Evolutionary conservation across 2,888 invertebrate species (phyloP), one percentile per base, ranked within the genome.

Genomic region (Calameuta idolon): DNA sequence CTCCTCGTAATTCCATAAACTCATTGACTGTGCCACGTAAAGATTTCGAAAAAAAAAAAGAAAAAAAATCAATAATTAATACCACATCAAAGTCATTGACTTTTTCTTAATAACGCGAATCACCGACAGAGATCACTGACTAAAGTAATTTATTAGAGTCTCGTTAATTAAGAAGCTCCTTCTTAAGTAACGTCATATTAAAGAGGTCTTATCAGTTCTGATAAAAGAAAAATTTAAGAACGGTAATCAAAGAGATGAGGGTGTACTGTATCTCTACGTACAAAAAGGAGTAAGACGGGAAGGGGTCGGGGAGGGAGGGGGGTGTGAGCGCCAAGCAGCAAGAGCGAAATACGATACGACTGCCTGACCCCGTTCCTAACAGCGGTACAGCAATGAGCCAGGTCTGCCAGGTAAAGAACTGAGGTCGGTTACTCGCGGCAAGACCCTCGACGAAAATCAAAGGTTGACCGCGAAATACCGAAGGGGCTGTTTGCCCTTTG

Each of bases 381-480:
- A 55, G 55, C 23, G 9, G 23, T 9, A 55, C 55, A 23, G 5
- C 23, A 55, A 9, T 55, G 23, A 55, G 55, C 55, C 5, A 55
- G 9, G 55, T 55, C 55, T 55, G 23, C 55, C 55, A 55, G 55
- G 55, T 55, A 55, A 55, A 55, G 55, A 23, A 55, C 23, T 23
- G 35, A 15, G 55, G 55, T 55, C 5, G 55, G 55, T 55, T 55
- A 55, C 15, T 23, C 55, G 55, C 23, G 23, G 55, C 23, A 23
- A 55, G 9, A 55, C 55, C 55, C 55, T 23, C 55, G 68, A 73
- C 75, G 81, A 81, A 83, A 84, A 86, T 85, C 86, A 86, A 86
- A 86, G 86, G 80, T 82, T 81, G 79, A 83, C 86, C 85, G 77
- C 85, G 77, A 86, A 84, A 82, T 81, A 78, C 75, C 76, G 69